These are phyloP conservation scores for Streptopelia turtur DNA, from an alignment of 2,797 vertebrate species.

Conservation along the genomic window DNA sequence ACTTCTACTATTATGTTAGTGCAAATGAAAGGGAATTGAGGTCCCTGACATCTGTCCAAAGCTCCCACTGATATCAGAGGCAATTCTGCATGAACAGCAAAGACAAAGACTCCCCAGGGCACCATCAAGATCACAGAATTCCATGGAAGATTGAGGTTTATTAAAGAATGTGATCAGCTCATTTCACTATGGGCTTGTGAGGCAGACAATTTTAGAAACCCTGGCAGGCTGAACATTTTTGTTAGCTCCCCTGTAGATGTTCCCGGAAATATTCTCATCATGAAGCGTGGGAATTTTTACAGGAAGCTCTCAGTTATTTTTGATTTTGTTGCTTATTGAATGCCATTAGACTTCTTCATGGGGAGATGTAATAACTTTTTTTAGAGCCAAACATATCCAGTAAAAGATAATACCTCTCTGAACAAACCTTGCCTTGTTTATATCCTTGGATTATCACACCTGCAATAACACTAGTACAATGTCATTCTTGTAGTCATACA, in stretches of 20 bases:
- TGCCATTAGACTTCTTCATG: conserved; percentile 44
- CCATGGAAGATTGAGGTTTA: conserved; percentile 72
- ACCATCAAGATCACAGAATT: conserved; percentile 72
- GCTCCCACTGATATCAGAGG: conserved; percentile 66
- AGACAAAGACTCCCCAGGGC: conserved; percentile 66
- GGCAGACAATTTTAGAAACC: conserved; percentile 64
- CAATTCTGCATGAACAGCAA: conserved; percentile 63
- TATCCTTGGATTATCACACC: conserved; percentile 36
- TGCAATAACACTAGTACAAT: conserved; percentile 54
- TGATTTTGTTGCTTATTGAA: conserved; percentile 42
- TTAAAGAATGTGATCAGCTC: conserved; percentile 68
- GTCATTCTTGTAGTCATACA: background rate
- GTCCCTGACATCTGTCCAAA: conserved; percentile 63
- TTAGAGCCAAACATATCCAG: background rate
- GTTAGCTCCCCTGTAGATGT: conserved; percentile 66
- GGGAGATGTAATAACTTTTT: conserved; percentile 49
- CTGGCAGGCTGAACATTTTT: conserved; percentile 63
- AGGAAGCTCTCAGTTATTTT: conserved; percentile 65
- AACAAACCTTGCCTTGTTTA: conserved; percentile 53
- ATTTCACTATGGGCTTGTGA: conserved; percentile 38
- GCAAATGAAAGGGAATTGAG: conserved; percentile 57
- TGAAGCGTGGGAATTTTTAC: conserved; percentile 66
- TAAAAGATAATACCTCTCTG: conserved; percentile 28
- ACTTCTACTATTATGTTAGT: conserved; percentile 53
- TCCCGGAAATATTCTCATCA: conserved; percentile 66